Evolutionary conservation across 2,888 invertebrate genomes (phyloP).

Genomic region (Dioctria rufipes): DNA sequence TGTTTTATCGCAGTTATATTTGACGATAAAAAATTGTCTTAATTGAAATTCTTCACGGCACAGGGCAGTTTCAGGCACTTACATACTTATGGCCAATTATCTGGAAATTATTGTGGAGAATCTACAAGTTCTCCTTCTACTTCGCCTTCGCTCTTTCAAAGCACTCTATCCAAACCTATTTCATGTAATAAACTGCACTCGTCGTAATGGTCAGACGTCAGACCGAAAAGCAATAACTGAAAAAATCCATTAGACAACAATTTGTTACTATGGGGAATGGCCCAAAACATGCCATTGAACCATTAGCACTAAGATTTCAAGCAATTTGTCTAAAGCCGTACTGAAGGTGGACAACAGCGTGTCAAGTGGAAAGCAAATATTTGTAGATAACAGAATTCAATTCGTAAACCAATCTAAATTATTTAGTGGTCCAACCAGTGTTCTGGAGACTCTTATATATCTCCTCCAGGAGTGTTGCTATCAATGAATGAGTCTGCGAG

Average conservation of each 20-base stretch:
- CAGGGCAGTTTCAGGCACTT: background rate
- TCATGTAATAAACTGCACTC: slow-evolving; percentile 14
- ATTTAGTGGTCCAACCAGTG: background rate
- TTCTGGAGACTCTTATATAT: background rate
- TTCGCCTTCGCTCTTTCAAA: background rate
- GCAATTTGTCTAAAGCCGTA: slow-evolving; percentile 29
- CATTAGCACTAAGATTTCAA: slow-evolving; percentile 43
- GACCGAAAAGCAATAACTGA: slow-evolving; percentile 35
- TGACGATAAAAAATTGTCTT: slow-evolving; percentile 23
- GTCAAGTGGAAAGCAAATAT: slow-evolving; percentile 38
- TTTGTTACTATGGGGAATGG: slow-evolving; percentile 26
- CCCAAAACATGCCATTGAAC: slow-evolving; percentile 38
- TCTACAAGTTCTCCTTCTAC: background rate
- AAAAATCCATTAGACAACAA: slow-evolving; percentile 39
- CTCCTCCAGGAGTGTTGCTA: background rate
- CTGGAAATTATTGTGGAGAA: background rate
- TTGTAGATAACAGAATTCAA: slow-evolving; percentile 36
- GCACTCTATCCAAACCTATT: background rate
- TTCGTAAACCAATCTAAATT: slow-evolving; percentile 28
- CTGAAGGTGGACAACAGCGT: slow-evolving; percentile 1
- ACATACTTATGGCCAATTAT: background rate
- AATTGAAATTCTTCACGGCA: slow-evolving; percentile 14
- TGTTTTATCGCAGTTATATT: slow-evolving; percentile 35
- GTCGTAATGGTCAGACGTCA: background rate
- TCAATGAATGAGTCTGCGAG: too few relatives aligned